Base-by-base conservation (phyloP, 2,113 vertebrate species). In the Motacilla tschutschensis region DNA sequence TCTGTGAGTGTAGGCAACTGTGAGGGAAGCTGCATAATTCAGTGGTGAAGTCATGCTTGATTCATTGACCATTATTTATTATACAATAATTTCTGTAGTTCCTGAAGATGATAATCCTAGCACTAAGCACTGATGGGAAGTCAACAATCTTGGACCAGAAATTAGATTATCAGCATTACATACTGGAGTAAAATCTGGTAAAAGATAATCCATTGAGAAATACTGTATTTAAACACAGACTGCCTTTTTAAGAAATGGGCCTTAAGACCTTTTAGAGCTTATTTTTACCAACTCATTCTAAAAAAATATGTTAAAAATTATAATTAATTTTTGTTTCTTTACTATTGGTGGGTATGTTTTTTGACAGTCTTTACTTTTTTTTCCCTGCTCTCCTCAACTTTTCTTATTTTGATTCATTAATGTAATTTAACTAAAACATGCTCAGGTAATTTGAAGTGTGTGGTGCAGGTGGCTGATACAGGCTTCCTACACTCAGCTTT, bases 31-130 rank as follows among this genome's bases (percentile, higher is more conserved):
- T 65, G 57, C 84, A 83, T 90, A 64, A 88, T 87, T 87, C 4
- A 5, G 26, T 24, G 67, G 35, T 93, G 87, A 90, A 79, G 50
- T 93, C 72, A 83, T 71, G 41, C 44, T 84, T 87, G 79, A 74
- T 77, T 88, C 67, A 50, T 10, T 85, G 75, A 24, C 60, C 2
- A 0, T 74, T 79, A 70, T 79, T 90, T 84, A 60, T 74, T 67
- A 47, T 31, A 69, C 53, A 67, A 10, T 64, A 50, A 62, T 83
- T 88, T 57, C 53, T 87, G 76, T 65, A 62, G 41, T 57, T 85
- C 57, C 60, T 85, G n/a, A 70, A 79, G 75, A 67, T 79, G 48
- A 48, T 87, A 82, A 85, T 87, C 62, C 44, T 79, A 25, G 24
- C 29, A 43, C 47, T 88, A 77, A 71, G 18, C 1, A 7, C 4